phyloP scores from a whole-genome alignment of 2,888 invertebrate species.

The Coelopa pilipes region DNA sequence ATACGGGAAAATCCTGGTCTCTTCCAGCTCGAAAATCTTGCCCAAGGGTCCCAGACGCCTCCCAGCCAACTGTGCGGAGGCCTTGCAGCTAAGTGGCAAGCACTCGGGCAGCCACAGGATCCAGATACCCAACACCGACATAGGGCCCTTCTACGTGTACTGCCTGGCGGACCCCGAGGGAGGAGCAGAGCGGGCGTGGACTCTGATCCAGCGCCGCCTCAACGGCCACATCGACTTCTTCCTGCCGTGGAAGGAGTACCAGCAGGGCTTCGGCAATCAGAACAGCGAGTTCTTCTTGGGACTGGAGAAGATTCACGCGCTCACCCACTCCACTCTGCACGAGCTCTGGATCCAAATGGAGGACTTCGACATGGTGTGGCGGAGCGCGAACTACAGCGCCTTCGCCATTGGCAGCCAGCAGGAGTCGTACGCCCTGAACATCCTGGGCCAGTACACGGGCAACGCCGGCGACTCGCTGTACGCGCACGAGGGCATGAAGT shows the following conservation, averaged over 20 bases:
- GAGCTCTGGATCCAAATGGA: constrained; percentile 72
- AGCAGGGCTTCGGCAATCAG: constrained; percentile 74
- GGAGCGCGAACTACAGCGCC: constrained; percentile 70
- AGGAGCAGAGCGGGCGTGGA: too few relatives aligned
- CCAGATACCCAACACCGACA: too few relatives aligned
- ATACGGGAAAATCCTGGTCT: too few relatives aligned
- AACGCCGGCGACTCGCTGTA: constrained; percentile 73
- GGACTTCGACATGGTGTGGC: constrained; percentile 69
- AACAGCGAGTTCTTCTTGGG: constrained; percentile 76
- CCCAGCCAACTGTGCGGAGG: too few relatives aligned
- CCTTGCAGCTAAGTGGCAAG: too few relatives aligned
- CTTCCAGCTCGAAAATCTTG: too few relatives aligned
- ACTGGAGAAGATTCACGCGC: constrained; percentile 71
- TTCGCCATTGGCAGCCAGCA: constrained; percentile 73
- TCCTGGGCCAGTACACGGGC: constrained; percentile 72
- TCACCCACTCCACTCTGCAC: constrained; percentile 58
- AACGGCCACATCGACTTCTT: constrained; percentile 71
- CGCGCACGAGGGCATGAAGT: constrained; percentile 75
- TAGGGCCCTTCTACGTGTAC: too few relatives aligned
- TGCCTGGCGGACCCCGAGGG: too few relatives aligned
- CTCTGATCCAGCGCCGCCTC: constrained; percentile 73
- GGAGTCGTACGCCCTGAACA: constrained; percentile 73
- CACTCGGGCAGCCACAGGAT: too few relatives aligned
- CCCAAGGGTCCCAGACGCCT: too few relatives aligned
- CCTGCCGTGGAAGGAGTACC: constrained; percentile 69